Evolutionary conservation across 2,888 invertebrate genomes (phyloP).

Genomic region (Troglohyphantes excavatus): DNA sequence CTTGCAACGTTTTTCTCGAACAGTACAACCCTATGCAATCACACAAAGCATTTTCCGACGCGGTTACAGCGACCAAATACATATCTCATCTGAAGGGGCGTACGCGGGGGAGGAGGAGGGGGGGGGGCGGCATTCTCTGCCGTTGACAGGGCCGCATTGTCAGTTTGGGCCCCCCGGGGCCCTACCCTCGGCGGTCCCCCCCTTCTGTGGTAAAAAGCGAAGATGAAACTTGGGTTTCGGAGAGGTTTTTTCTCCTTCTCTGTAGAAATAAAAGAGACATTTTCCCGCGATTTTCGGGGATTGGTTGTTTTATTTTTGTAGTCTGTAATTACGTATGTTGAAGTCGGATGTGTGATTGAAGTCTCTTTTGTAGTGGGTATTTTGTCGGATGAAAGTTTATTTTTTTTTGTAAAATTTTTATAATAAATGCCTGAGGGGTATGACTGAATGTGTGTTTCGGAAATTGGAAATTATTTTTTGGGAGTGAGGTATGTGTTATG

Average conservation of each 20-base stretch:
- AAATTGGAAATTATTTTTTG: too few relatives aligned
- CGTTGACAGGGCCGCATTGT: slow-evolving; percentile 47
- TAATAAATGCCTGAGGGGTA: too few relatives aligned
- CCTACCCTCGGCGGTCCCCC: too few relatives aligned
- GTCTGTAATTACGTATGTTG: slow-evolving; percentile 17
- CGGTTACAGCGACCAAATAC: not conserved
- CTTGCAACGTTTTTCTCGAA: too few relatives aligned
- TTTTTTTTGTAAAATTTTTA: not conserved
- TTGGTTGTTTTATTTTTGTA: slow-evolving; percentile 6
- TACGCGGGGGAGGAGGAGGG: not conserved
- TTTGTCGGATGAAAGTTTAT: not conserved
- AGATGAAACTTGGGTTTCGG: slow-evolving; percentile 32
- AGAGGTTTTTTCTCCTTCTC: not conserved
- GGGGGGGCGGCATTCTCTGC: slow-evolving; percentile 33
- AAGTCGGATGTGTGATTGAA: too few relatives aligned
- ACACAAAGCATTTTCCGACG: not conserved
- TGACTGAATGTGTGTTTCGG: too few relatives aligned
- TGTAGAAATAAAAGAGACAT: not conserved
- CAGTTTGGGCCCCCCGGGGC: slow-evolving; percentile 10
- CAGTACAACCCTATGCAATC: too few relatives aligned
- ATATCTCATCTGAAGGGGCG: too few relatives aligned
- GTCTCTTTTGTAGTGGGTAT: not conserved
- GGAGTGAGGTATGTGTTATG: too few relatives aligned
- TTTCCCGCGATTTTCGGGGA: not conserved
- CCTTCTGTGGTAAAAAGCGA: slow-evolving; percentile 6